phyloP scores from a whole-genome alignment of 1,140 invertebrate species.

The Scaptomyza montana region DNA sequence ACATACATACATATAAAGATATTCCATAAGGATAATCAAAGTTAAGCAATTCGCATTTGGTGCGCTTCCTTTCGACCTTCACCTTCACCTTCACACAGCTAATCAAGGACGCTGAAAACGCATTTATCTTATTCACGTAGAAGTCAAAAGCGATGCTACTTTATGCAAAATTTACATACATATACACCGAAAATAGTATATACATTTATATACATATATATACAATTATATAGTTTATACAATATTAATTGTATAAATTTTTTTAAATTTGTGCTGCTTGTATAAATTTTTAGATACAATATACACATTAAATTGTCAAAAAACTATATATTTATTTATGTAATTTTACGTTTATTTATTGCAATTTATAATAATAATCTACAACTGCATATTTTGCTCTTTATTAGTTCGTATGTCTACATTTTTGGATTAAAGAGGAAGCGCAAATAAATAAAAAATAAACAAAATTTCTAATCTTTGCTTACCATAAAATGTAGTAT shows the following conservation, averaged over 20 bases:
- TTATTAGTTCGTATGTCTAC: slow-evolving; percentile 62
- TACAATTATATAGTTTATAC: slow-evolving; percentile 59
- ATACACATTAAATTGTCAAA: slow-evolving; percentile 70
- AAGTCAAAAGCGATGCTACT: slow-evolving; percentile 75
- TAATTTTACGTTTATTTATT: slow-evolving; percentile 82
- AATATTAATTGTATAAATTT: slow-evolving; percentile 62
- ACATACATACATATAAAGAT: slow-evolving; percentile 38
- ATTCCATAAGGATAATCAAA: slow-evolving; percentile 68
- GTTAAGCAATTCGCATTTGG: slow-evolving; percentile 55
- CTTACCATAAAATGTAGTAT: too few relatives aligned
- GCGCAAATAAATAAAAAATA: slow-evolving; percentile 63
- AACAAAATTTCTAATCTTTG: slow-evolving; percentile 1
- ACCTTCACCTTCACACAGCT: background rate
- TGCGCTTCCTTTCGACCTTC: slow-evolving; percentile 27
- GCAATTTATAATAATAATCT: slow-evolving; percentile 73
- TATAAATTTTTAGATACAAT: slow-evolving; percentile 53
- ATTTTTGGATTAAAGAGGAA: slow-evolving; percentile 51
- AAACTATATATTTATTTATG: slow-evolving; percentile 63
- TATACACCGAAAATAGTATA: slow-evolving; percentile 32
- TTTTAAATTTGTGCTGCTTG: slow-evolving; percentile 73
- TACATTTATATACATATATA: slow-evolving; percentile 27
- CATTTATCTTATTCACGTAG: slow-evolving; percentile 7
- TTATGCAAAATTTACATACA: slow-evolving; percentile 63
- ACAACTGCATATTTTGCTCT: slow-evolving; percentile 61
- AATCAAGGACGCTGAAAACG: slow-evolving; percentile 51